phyloP scores from a whole-genome alignment of 2,888 invertebrate genomes.

The Biston stratarius region DNA sequence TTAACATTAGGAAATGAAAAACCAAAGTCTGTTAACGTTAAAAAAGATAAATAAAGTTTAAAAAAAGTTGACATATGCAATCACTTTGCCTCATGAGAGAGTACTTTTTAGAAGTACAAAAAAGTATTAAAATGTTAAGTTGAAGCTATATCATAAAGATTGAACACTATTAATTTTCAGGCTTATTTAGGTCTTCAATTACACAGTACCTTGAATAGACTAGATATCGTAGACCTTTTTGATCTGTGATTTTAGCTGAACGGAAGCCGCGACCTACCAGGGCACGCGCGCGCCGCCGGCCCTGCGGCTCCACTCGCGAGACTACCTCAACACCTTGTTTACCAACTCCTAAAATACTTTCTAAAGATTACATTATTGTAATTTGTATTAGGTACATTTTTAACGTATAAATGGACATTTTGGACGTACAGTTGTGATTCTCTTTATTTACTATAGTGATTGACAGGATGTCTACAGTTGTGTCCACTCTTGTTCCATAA shows the following conservation, averaged over 20 bases:
- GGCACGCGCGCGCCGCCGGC: constrained; percentile 56
- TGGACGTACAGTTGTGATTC: constrained; percentile 86
- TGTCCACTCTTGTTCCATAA: constrained; percentile 79
- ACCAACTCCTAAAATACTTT: constrained; percentile 78
- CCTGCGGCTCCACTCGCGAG: constrained; percentile 66
- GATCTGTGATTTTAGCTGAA: too few species aligned
- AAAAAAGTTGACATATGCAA: too few species aligned
- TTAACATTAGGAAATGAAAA: not conserved
- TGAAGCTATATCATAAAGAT: too few species aligned
- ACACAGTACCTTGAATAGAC: too few species aligned
- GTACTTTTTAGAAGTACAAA: too few species aligned
- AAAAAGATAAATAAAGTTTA: not conserved
- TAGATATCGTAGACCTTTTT: not conserved
- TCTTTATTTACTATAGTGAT: constrained; percentile 72
- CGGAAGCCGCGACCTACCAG: too few species aligned
- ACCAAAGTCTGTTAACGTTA: not conserved
- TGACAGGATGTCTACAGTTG: constrained; percentile 67
- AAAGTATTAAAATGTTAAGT: too few species aligned
- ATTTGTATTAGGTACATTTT: constrained; percentile 83
- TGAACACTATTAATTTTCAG: not conserved
- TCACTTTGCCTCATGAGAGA: too few species aligned
- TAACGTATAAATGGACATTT: constrained; percentile 86
- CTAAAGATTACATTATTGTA: constrained; percentile 85
- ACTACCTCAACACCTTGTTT: constrained; percentile 70
- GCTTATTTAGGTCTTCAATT: not conserved